A percentile compares a stretch with the other conserved stretches of the same genome.
phyloP scores from a whole-genome alignment of 2,797 vertebrate genomes.

The Arctocebus calabarensis region DNA sequence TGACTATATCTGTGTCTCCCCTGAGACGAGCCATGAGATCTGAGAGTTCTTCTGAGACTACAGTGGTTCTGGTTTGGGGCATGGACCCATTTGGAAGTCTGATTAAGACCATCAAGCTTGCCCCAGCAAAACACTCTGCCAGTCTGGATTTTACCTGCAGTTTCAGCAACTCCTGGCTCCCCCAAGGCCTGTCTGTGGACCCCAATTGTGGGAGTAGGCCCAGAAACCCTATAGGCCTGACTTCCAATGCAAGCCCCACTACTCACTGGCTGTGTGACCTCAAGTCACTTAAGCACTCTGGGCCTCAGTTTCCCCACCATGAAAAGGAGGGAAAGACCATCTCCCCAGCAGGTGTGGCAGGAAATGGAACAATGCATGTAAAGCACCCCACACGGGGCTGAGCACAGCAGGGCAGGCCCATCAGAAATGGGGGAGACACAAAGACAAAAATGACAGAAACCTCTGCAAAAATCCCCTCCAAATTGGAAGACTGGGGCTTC shows the following conservation, averaged over 20 bases:
- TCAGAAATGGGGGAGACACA: not conserved
- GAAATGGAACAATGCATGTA: not conserved
- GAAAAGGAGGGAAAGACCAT: not conserved
- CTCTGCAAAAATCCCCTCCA: not conserved
- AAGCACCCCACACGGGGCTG: not conserved
- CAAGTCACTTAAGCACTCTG: not conserved
- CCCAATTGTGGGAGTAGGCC: not conserved
- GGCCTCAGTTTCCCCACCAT: not conserved
- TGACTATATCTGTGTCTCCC: not conserved
- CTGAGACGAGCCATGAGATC: not conserved
- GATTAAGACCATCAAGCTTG: not conserved
- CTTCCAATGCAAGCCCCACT: not conserved
- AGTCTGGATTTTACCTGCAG: not conserved
- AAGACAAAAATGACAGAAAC: not conserved
- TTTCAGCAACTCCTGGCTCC: not conserved
- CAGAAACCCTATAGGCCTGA: not conserved
- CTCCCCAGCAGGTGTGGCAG: not conserved
- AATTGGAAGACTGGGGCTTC: not conserved
- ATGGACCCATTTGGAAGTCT: not conserved
- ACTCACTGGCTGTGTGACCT: not conserved
- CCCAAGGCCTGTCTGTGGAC: not conserved
- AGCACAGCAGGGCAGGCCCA: not conserved
- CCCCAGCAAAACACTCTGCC: not conserved
- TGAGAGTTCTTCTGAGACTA: not conserved
- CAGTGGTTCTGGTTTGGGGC: not conserved